These are phyloP conservation scores for Anolis sagrei DNA, from an alignment of 2,113 vertebrate genomes.

Conservation along the genomic window DNA sequence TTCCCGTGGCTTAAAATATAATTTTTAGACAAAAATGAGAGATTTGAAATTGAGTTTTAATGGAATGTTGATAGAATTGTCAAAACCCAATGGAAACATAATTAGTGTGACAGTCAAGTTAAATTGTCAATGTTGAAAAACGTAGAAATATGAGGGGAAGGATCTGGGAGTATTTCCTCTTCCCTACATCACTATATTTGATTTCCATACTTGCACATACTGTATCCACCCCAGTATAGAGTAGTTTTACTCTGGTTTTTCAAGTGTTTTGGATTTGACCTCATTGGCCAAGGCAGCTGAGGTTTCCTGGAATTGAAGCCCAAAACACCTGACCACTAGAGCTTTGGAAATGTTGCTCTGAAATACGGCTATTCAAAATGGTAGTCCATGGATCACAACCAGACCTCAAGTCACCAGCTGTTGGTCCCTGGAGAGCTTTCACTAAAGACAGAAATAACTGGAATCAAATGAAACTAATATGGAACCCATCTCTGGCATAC, in stretches of 20 bases:
- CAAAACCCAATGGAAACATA: conserved; percentile 8
- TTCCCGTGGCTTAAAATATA: conserved; percentile 6
- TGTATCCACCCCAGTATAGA: neutral
- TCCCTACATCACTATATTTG: neutral
- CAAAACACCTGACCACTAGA: no score
- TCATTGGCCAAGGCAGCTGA: no score
- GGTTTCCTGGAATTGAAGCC: no score
- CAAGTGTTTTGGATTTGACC: no score
- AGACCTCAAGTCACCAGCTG: no score
- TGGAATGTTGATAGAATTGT: neutral
- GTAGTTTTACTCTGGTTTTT: no score
- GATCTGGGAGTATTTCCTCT: neutral
- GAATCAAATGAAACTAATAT: no score
- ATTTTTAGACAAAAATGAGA: conserved; percentile 2
- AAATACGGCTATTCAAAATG: neutral
- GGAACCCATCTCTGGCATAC: no score
- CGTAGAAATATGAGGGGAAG: neutral
- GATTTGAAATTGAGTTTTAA: conserved; percentile 23
- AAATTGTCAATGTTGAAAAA: neutral
- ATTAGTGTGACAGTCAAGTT: neutral
- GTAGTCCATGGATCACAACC: no score
- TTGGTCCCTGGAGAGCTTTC: no score
- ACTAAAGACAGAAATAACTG: no score
- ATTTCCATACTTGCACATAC: no score
- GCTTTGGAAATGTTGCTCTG: neutral